These are phyloP conservation scores for Rhabdomys dilectus DNA, from an alignment of 2,113 vertebrate species.

Conservation along the genomic window DNA sequence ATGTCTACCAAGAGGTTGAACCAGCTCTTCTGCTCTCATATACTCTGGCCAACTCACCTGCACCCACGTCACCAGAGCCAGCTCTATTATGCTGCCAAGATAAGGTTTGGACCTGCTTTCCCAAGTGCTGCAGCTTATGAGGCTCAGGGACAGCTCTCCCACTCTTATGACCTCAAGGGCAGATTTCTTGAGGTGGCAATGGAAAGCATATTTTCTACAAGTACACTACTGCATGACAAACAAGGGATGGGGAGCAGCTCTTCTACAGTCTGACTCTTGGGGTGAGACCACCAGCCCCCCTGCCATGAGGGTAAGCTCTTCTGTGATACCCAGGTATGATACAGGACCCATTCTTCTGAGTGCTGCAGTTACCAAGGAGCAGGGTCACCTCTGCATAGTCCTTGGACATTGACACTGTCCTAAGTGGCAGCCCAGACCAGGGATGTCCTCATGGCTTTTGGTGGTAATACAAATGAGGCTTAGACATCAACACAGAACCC, in stretches of 20 bases:
- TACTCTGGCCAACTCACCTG: background rate
- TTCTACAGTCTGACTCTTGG: background rate
- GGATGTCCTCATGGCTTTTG: background rate
- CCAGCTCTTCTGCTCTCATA: background rate
- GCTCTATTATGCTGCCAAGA: background rate
- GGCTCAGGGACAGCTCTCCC: background rate
- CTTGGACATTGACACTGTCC: background rate
- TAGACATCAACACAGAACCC: background rate
- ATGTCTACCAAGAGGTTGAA: background rate
- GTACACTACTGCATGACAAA: background rate
- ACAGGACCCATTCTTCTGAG: background rate
- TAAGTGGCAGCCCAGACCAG: background rate
- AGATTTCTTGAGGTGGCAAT: accelerated
- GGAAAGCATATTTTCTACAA: background rate
- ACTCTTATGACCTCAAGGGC: background rate
- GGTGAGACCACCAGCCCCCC: background rate
- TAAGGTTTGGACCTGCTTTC: background rate
- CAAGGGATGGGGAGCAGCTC: accelerated
- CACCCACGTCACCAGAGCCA: background rate
- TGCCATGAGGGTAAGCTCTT: background rate
- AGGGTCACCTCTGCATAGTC: background rate
- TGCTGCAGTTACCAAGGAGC: background rate
- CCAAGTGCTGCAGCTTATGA: background rate
- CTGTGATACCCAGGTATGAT: background rate
- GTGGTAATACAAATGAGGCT: background rate